Base-by-base conservation (phyloP, 2,113 vertebrate species). In the Neomonachus schauinslandi region DNA sequence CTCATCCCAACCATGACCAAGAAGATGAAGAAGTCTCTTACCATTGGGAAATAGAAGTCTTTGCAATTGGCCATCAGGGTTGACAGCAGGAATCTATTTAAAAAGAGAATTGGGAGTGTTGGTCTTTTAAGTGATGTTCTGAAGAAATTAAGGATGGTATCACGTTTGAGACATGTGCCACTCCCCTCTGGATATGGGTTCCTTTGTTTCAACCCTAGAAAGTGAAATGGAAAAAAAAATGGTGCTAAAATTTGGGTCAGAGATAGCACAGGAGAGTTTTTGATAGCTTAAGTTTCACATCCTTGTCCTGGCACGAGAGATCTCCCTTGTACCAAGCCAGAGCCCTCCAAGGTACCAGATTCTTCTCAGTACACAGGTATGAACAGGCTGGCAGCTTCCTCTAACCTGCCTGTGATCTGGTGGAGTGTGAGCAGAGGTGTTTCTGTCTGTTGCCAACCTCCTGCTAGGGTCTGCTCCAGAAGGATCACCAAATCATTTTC, bases 1-100 rank as follows among this genome's bases (percentile, higher is more conserved):
- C 99, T 99, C 88, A 98, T 99, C 87, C 99, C 99, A 82, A 99
- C 99, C 97, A 99, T 99, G 99, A 99, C 99, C 80, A 99, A 98
- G 89, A 99, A 98, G 89, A 98, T 99, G 95, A 99, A 99, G 97
- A 99, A 99, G 26, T 98, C 98, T 76, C 94, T 98, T 98, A 16
- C 99, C 94, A 98, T 99, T 90, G 86, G 95, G 5, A 99, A 99
- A 96, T 99, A 98, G 98, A 74, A 74, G n/a, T 18, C 28, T 51
- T 76, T 86, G 65, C 42, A 42, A 26, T 24, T 82, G 65, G n/a
- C 71, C 61, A 61, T 39, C 1, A 1, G 42, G 46, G 36, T 63
- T 87, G 18, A 59, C 42, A 80, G 55, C 28, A 84, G 61, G 49
- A 42, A 33, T 81, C 63, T 91, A 4, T 82, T 80, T 96, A 18